These are phyloP conservation scores for Heterodera filipjevi DNA, from an alignment of 2,888 invertebrate genomes.

Conservation along the genomic window DNA sequence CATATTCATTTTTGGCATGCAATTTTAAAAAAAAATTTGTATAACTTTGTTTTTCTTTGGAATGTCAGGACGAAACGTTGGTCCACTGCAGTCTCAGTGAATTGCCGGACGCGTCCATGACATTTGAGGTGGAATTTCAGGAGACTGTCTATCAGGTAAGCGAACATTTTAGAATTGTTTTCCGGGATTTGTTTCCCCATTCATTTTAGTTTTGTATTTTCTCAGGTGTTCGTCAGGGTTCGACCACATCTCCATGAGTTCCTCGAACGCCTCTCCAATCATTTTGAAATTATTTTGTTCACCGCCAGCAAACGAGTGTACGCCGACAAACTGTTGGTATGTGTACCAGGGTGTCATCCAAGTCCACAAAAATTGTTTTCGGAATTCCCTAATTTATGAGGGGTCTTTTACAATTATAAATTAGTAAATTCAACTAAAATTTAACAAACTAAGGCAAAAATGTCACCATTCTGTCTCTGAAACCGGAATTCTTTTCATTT, in stretches of 20 bases:
- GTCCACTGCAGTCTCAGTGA: constrained; percentile 92
- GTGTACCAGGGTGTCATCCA: neutral
- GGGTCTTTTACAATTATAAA: too few species aligned
- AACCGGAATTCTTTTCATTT: too few species aligned
- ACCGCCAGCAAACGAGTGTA: constrained; percentile 94
- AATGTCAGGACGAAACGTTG: constrained; percentile 83
- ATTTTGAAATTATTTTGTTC: constrained; percentile 90
- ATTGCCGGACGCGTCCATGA: constrained; percentile 86
- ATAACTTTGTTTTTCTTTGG: too few species aligned
- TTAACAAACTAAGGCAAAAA: too few species aligned
- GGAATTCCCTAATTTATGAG: too few species aligned
- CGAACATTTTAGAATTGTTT: neutral
- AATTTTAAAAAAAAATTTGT: too few species aligned
- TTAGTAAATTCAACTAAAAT: too few species aligned
- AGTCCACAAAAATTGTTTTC: constrained; percentile 2
- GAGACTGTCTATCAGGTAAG: constrained; percentile 79
- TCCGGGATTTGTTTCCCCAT: constrained; percentile 1
- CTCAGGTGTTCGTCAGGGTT: constrained; percentile 78
- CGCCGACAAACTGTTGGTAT: constrained; percentile 81
- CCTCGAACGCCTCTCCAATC: constrained; percentile 81
- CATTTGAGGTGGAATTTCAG: constrained; percentile 88
- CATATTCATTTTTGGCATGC: too few species aligned
- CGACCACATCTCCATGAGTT: constrained; percentile 89
- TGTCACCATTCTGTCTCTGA: too few species aligned
- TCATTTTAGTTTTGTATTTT: neutral